Percentiles rank a stretch among this genome's conserved stretches.
Evolutionary conservation across 2,113 vertebrate genomes (phyloP).

Genomic region (Notothenia coriiceps): DNA sequence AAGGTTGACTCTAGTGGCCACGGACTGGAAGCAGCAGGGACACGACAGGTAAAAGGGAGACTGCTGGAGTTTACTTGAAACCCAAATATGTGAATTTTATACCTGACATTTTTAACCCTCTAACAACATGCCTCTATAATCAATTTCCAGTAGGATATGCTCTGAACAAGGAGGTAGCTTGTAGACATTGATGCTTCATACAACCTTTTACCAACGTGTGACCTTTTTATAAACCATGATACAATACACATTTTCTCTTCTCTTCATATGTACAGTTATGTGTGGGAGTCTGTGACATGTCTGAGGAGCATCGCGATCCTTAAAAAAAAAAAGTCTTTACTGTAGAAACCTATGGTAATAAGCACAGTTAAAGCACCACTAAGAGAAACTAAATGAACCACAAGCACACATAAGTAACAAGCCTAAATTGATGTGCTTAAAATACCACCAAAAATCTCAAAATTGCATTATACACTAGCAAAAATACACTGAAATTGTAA

Average conservation of each 20-base stretch:
- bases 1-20: slow-evolving; percentile 32
- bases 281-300: not conserved
- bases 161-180: not conserved
- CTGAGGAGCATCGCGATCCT: not conserved
- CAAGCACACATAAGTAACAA: not conserved
- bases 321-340: not conserved
- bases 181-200: not conserved
- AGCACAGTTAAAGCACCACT: not conserved
- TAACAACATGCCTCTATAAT: not conserved
- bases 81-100: not conserved
- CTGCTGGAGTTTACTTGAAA: not conserved
- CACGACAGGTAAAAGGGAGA: slow-evolving; percentile 12
- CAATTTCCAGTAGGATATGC: not conserved
- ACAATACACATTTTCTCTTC: not conserved
- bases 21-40: slow-evolving; percentile 19
- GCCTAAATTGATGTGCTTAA: not conserved
- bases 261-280: not conserved
- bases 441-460: not conserved
- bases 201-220: not conserved
- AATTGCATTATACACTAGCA: not conserved
- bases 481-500: not conserved
- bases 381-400: not conserved
- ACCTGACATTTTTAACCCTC: not conserved
- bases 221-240: not conserved
- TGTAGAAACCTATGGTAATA: not conserved